These are phyloP conservation scores for Crypturellus tataupa DNA, from an alignment of 2,797 vertebrate genomes.

Conservation along the genomic window DNA sequence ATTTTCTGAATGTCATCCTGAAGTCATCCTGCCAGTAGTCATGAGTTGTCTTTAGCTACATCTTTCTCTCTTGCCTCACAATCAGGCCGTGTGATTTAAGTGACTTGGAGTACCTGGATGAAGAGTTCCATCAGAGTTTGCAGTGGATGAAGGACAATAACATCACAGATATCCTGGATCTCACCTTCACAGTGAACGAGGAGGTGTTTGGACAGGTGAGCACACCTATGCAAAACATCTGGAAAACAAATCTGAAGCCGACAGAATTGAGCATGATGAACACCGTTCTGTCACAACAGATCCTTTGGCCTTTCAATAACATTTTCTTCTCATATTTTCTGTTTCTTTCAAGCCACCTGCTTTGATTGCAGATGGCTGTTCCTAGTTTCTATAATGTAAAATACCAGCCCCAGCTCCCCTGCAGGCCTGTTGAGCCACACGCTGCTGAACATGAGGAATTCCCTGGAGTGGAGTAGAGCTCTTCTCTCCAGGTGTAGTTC, in stretches of 20 bases:
- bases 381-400: neutral
- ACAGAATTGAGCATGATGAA: slow-evolving; percentile 12
- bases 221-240: slow-evolving; percentile 12
- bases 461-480: neutral
- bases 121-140: slow-evolving; percentile 97
- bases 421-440: slow-evolving; percentile 34
- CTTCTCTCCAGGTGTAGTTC: neutral
- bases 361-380: slow-evolving; percentile 49
- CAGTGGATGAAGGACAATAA: slow-evolving; percentile 99
- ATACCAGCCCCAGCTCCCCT: neutral
- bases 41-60: neutral
- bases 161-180: slow-evolving; percentile 96
- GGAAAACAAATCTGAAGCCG: slow-evolving; percentile 37
- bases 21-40: neutral
- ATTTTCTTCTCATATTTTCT: slow-evolving; percentile 24
- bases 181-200: slow-evolving; percentile 98
- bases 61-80: neutral
- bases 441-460: slow-evolving; percentile 54
- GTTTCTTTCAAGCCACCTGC: slow-evolving; percentile 53
- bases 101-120: slow-evolving; percentile 96
- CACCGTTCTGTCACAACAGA: slow-evolving; percentile 45
- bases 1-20: neutral
- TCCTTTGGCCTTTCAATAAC: slow-evolving; percentile 34
- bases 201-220: slow-evolving; percentile 98
- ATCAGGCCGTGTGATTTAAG: slow-evolving; percentile 93